Conservation (phyloP, 1,140 invertebrate genomes). For the Cydia amplana region DNA sequence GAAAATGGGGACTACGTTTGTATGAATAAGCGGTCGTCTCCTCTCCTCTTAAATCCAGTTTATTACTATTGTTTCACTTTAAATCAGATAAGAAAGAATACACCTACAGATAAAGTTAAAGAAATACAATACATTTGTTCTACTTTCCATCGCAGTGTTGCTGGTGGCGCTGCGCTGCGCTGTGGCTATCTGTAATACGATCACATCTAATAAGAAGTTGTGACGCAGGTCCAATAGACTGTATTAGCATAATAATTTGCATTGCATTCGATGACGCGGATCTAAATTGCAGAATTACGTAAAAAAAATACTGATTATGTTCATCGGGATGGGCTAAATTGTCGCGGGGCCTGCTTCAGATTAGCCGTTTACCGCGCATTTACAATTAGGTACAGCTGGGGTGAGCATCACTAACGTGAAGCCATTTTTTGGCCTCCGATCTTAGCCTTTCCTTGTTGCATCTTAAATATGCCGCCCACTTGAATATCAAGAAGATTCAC, state of each 20-base stretch:
- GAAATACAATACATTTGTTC: conserved; percentile 25
- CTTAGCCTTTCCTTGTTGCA: not conserved
- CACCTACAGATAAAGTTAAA: conserved; percentile 13
- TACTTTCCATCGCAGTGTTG: conserved; percentile 6
- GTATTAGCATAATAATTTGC: conserved; percentile 51
- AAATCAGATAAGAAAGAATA: conserved; percentile 3
- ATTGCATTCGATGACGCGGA: conserved; percentile 37
- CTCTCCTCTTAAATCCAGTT: not conserved
- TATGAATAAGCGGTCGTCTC: too few relatives aligned
- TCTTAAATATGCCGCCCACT: not conserved
- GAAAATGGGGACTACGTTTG: too few relatives aligned
- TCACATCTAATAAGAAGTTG: conserved; percentile 50
- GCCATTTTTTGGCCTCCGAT: not conserved
- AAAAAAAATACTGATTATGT: conserved; percentile 15
- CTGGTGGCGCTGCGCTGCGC: conserved; percentile 6
- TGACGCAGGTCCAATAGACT: conserved; percentile 50
- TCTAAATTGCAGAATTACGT: conserved; percentile 35
- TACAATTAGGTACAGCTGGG: not conserved
- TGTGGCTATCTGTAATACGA: conserved; percentile 49
- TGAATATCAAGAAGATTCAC: too few relatives aligned
- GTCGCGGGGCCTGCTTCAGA: not conserved
- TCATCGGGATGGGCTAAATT: conserved; percentile 4
- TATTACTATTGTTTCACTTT: not conserved
- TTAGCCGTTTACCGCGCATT: conserved; percentile 5
- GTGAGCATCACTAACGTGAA: not conserved